Percentiles rank a stretch among this genome's conserved stretches.
Conservation (phyloP, 2,113 vertebrate species). For the Cottus gobio region DNA sequence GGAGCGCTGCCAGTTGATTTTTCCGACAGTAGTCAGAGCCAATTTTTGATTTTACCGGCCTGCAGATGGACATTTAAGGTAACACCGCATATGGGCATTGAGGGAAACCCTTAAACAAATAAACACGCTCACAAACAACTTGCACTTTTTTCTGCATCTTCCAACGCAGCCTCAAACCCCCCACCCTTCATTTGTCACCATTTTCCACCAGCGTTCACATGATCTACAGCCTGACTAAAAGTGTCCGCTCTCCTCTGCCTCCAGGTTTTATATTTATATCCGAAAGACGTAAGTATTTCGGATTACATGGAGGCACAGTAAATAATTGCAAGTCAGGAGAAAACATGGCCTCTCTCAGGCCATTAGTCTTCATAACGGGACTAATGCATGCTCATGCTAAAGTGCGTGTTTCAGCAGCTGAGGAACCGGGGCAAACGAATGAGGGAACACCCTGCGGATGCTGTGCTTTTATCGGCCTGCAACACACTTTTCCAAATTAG, state of each 20-base stretch:
- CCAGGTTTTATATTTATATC: constrained; percentile 60
- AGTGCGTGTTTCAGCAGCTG: constrained; percentile 45
- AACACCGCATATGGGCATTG: constrained; percentile 61
- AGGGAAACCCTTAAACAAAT: constrained; percentile 70
- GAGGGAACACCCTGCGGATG: constrained; percentile 41
- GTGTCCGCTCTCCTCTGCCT: constrained; percentile 31
- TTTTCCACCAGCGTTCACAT: constrained; percentile 33
- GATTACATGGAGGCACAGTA: constrained; percentile 38
- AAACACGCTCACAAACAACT: constrained; percentile 61
- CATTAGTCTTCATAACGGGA: constrained; percentile 66
- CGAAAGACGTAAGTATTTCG: constrained; percentile 46
- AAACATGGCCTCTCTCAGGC: constrained; percentile 27
- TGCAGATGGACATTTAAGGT: constrained; percentile 73
- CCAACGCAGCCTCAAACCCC: constrained; percentile 45
- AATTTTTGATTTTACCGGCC: constrained; percentile 53
- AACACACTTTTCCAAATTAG: constrained; percentile 58
- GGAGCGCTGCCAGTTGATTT: constrained; percentile 60
- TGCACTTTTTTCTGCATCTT: constrained; percentile 55
- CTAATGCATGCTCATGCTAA: constrained; percentile 65
- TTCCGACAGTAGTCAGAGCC: constrained; percentile 54
- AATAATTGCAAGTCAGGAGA: constrained; percentile 63
- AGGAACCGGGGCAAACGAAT: constrained; percentile 40
- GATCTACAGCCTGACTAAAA: constrained; percentile 64
- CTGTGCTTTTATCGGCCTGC: constrained; percentile 43
- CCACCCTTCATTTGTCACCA: constrained; percentile 55